Percentiles rank a stretch among this genome's conserved stretches.
Evolutionary conservation across 2,888 invertebrate species (phyloP).

Genomic region (Noctua pronuba): DNA sequence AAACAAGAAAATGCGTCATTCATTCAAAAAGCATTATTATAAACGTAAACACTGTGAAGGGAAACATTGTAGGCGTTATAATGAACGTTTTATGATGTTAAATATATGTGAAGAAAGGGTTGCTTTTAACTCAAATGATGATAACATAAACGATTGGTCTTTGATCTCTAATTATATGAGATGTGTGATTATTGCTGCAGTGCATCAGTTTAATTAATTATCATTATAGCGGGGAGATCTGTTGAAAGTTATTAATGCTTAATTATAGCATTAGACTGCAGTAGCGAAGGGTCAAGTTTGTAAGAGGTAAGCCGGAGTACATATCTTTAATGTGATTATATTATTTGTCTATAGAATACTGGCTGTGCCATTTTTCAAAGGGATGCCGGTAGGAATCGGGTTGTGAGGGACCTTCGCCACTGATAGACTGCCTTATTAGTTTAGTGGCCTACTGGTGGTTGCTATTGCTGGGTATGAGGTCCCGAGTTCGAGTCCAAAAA

Average conservation of each 20-base stretch:
- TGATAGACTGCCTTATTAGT: neutral
- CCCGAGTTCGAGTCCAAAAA: too few species aligned
- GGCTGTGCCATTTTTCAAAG: too few species aligned
- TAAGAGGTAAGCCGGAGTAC: too few species aligned
- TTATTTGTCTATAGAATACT: too few species aligned
- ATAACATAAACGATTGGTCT: constrained; percentile 27
- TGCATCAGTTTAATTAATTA: neutral
- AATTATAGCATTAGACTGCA: neutral
- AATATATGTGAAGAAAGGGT: constrained; percentile 36
- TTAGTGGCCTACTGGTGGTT: too few species aligned
- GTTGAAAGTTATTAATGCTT: neutral
- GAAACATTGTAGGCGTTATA: constrained; percentile 33
- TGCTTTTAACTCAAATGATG: constrained; percentile 38
- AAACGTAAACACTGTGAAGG: constrained; percentile 41
- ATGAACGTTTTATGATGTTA: constrained; percentile 20
- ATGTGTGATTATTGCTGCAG: neutral
- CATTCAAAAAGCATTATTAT: constrained; percentile 26
- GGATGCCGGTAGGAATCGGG: too few species aligned
- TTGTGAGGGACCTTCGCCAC: too few species aligned
- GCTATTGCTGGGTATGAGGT: too few species aligned
- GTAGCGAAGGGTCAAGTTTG: too few species aligned
- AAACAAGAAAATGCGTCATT: constrained; percentile 46
- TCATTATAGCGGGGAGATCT: neutral
- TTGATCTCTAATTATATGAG: constrained; percentile 39
- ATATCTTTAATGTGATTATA: too few species aligned